A percentile compares a stretch with the other conserved stretches of the same genome.
Evolutionary conservation across 2,888 invertebrate species (phyloP).

Genomic region (Hartigia nigra): DNA sequence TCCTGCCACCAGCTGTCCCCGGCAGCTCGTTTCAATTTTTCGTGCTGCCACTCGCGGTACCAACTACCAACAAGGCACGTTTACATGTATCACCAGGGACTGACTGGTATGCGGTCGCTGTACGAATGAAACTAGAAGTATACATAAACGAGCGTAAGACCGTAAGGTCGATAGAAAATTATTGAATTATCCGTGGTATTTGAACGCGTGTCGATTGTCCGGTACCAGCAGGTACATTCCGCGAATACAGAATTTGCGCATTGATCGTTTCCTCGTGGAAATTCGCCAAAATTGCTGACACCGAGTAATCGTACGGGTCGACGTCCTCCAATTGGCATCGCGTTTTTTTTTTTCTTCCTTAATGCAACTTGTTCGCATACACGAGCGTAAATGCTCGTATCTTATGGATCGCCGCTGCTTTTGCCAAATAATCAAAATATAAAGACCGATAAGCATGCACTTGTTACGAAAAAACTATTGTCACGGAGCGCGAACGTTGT

Average conservation of each 20-base stretch:
- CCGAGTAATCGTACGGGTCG: constrained; percentile 37
- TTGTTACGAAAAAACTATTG: background rate
- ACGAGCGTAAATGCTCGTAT: background rate
- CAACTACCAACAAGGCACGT: background rate
- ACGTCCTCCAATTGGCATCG: constrained; percentile 26
- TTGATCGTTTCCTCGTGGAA: background rate
- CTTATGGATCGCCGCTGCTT: background rate
- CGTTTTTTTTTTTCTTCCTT: background rate
- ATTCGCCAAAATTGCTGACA: constrained; percentile 36
- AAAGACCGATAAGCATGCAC: background rate
- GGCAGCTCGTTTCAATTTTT: constrained; percentile 22
- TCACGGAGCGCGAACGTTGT: constrained; percentile 18
- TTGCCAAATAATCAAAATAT: constrained; percentile 11
- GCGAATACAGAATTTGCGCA: background rate
- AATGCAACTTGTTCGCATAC: background rate
- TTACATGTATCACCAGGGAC: background rate
- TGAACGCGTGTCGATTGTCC: background rate
- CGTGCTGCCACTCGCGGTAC: constrained; percentile 5
- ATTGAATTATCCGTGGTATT: background rate
- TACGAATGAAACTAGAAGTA: background rate
- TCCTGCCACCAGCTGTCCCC: constrained; percentile 56
- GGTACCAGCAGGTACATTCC: background rate
- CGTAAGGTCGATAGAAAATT: background rate
- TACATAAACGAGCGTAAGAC: background rate
- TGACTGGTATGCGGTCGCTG: background rate